Evolutionary conservation across 2,797 vertebrate genomes (phyloP), one percentile per base, ranked within the genome.

Genomic region (Cirrhinus molitorella): DNA sequence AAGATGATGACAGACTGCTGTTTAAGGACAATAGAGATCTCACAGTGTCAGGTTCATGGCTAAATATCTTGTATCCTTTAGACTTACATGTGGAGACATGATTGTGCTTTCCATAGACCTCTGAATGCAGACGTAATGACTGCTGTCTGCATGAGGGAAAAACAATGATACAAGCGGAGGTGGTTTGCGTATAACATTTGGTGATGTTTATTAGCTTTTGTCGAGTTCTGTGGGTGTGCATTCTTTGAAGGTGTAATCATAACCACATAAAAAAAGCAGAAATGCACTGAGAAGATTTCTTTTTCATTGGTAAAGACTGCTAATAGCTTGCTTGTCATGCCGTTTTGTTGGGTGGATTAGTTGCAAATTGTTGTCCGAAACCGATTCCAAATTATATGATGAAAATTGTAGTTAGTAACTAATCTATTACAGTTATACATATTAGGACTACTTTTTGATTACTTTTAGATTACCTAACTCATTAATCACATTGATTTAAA

Each of bases 11-110:
- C 19, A 21, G 49, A 21, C 17, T 28, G 68, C 68, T 34, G 11
- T 37, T 34, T 73, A 14, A 34, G 28, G 28, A 74, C 49, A 23
- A 74, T 71, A 28, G 68, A 71, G 47, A 73, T 73, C 19, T 53
- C 49, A 14, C 11, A 13, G 47, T 43, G 37, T 76, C 55, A 25
- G n/a, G 55, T 13, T 59, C 34, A 19, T 12, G 55, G 53, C 43
- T 19, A 40, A 75, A 13, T n/a, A 43, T 76, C 53, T 76, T 25
- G 55, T 76, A 17, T 59, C 34, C 53, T 43, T 34, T 14, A 76
- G n/a, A 59, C 14, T 17, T 59, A 0, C 74, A 7, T 45, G 74
- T 45, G 3, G 14, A 28, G 55, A 45, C 74, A 25, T 11, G 34
- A 40, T 40, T 75, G 12, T 57, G 34, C 12, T 57, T 75, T 75